Conservation (phyloP, 2,113 vertebrate genomes). For the Spea multiplicata region DNA sequence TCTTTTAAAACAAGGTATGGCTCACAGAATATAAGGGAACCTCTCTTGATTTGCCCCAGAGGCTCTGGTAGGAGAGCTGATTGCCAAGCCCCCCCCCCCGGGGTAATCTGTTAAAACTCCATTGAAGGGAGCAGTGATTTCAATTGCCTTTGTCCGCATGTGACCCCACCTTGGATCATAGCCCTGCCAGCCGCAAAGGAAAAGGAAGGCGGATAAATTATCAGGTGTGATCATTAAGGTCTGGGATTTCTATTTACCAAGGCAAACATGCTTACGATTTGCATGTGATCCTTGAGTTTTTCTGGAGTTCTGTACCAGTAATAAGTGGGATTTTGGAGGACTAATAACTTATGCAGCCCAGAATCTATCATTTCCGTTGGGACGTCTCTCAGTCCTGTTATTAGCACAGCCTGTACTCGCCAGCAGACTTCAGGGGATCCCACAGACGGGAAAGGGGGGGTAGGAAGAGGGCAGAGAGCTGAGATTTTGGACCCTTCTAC, state of each 20-base stretch:
- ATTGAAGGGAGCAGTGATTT: no score
- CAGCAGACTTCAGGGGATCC: conserved; percentile 25
- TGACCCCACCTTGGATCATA: no score
- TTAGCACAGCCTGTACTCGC: conserved; percentile 24
- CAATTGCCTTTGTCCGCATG: no score
- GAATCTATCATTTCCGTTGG: not conserved
- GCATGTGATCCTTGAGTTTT: not conserved
- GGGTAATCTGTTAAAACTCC: no score
- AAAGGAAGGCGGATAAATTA: no score
- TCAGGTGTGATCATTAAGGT: not conserved
- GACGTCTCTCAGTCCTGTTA: not conserved
- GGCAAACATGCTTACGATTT: not conserved
- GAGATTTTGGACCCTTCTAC: conserved; percentile 20
- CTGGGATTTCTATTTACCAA: not conserved
- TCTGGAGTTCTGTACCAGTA: not conserved
- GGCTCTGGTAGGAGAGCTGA: no score
- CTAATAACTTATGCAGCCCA: not conserved
- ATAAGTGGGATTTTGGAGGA: conserved; percentile 2
- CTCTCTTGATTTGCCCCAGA: no score
- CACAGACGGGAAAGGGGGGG: conserved; percentile 18
- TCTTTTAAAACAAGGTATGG: no score
- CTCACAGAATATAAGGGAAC: no score
- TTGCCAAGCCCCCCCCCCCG: no score
- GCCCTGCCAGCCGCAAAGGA: no score
- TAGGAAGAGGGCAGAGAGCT: not conserved